Conservation (phyloP, 2,888 invertebrate species). For the Xanthia icteritia region DNA sequence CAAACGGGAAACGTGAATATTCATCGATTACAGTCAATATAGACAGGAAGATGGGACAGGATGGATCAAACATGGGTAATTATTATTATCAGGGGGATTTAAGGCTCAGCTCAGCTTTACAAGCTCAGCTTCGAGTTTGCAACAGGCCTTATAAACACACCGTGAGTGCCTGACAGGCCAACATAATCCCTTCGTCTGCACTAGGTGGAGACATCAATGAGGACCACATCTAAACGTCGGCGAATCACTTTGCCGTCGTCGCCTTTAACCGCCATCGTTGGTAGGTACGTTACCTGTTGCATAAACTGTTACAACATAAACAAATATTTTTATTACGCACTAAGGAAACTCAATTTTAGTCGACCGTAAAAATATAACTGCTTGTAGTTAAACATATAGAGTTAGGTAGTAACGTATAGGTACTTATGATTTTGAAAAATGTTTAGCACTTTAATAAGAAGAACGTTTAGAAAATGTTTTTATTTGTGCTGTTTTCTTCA, state of each 20-base stretch:
- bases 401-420: neutral
- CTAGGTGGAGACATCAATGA: neutral
- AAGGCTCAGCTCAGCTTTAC: too few species aligned
- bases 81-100: too few species aligned
- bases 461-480: slow-evolving; percentile 47
- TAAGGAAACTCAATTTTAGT: slow-evolving; percentile 19
- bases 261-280: neutral
- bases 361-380: slow-evolving; percentile 30
- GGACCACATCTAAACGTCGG: neutral
- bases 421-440: neutral
- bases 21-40: too few species aligned
- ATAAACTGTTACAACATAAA: slow-evolving; percentile 9
- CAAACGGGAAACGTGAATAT: too few species aligned
- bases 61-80: too few species aligned
- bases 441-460: neutral
- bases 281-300: neutral
- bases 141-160: neutral
- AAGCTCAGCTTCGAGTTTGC: too few species aligned
- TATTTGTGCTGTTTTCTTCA: slow-evolving; percentile 46
- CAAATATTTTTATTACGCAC: slow-evolving; percentile 9
- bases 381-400: neutral
- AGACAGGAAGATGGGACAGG: too few species aligned
- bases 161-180: neutral
- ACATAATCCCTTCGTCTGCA: neutral
- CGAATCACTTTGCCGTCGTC: neutral